Evolutionary conservation across 2,113 vertebrate genomes (phyloP).

Genomic region (Eulemur rufifrons): DNA sequence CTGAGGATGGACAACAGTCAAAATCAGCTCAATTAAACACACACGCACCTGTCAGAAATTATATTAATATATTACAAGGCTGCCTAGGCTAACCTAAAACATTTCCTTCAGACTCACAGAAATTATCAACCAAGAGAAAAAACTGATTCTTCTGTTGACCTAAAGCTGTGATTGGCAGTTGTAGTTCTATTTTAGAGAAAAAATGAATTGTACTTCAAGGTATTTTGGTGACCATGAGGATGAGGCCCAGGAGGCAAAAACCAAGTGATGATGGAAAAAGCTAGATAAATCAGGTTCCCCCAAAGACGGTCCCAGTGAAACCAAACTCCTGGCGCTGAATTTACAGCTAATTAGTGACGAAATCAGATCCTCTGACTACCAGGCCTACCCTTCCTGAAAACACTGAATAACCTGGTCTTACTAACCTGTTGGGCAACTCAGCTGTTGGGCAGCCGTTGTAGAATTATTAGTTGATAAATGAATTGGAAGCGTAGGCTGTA

Average conservation of each 20-base stretch:
- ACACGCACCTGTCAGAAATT: background rate
- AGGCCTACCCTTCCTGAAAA: background rate
- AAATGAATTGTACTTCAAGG: background rate
- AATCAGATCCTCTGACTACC: background rate
- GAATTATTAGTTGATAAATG: background rate
- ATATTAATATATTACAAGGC: background rate
- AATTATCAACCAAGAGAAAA: background rate
- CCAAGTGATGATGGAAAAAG: too few relatives aligned
- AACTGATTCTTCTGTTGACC: background rate
- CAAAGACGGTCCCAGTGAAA: background rate
- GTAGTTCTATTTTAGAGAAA: background rate
- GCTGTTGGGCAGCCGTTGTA: fast-evolving
- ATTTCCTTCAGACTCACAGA: background rate
- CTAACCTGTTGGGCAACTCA: background rate
- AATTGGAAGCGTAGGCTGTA: fast-evolving
- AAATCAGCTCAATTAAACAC: background rate
- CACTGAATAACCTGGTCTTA: background rate
- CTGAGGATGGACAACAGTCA: background rate
- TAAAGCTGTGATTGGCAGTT: background rate
- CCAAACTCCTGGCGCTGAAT: background rate
- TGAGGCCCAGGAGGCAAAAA: background rate
- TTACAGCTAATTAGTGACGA: too few relatives aligned
- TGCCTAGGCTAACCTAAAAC: background rate
- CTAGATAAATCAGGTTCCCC: background rate
- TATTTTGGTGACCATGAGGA: background rate